phyloP scores from a whole-genome alignment of 2,113 vertebrate genomes.

The Trichomycterus rosablanca region DNA sequence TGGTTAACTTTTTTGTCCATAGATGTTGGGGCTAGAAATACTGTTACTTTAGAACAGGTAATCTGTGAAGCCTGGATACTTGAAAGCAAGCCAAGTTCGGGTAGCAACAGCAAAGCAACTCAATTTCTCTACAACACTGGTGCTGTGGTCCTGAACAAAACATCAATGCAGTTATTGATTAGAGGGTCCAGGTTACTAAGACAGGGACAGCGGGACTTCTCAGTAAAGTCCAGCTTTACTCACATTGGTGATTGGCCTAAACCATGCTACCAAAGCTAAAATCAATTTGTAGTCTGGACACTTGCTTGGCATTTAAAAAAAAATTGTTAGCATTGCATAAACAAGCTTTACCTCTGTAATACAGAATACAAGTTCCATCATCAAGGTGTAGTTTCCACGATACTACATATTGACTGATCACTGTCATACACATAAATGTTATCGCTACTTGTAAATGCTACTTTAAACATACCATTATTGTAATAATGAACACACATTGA shows the following conservation, averaged over 20 bases:
- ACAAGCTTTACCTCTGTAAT: too few relatives aligned
- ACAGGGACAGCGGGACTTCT: slow-evolving; percentile 17
- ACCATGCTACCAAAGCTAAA: background rate
- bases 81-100: background rate
- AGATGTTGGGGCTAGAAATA: background rate
- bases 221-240: slow-evolving; percentile 12
- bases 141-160: slow-evolving; percentile 14
- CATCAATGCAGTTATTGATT: slow-evolving; percentile 29
- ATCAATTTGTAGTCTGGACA: slow-evolving; percentile 4
- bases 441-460: too few relatives aligned
- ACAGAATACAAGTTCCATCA: too few relatives aligned
- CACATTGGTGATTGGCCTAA: slow-evolving; percentile 1
- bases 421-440: too few relatives aligned
- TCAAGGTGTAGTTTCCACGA: too few relatives aligned
- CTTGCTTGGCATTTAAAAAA: background rate
- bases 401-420: too few relatives aligned
- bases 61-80: background rate
- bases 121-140: too few relatives aligned
- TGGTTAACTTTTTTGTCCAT: too few relatives aligned
- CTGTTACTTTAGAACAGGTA: background rate
- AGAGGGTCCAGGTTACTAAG: slow-evolving; percentile 25
- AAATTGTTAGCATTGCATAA: too few relatives aligned
- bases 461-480: too few relatives aligned
- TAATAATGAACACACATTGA: too few relatives aligned
- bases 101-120: background rate